A percentile compares a stretch with the other conserved stretches of the same genome.
These are phyloP conservation scores for Hucho hucho DNA, from an alignment of 2,113 vertebrate genomes.

Conservation along the genomic window DNA sequence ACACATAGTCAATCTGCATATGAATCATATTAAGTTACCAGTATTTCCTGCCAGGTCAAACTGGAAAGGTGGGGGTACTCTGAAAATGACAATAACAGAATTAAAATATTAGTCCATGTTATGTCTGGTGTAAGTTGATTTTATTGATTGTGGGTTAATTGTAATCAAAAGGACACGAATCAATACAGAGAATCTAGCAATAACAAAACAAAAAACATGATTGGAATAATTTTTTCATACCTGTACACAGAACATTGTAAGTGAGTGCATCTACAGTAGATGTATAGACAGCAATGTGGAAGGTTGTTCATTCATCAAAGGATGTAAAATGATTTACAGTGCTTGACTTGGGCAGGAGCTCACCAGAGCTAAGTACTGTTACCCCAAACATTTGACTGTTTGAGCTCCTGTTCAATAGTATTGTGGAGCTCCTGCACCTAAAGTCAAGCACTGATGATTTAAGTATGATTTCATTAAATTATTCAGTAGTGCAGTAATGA, in stretches of 20 bases:
- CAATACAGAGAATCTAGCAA: constrained; percentile 1
- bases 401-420: too few relatives aligned
- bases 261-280: too few relatives aligned
- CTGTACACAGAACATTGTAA: too few relatives aligned
- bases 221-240: too few relatives aligned
- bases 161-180: neutral
- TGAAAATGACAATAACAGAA: constrained; percentile 28
- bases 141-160: neutral
- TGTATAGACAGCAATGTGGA: too few relatives aligned
- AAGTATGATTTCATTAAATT: constrained; percentile 10
- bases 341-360: too few relatives aligned
- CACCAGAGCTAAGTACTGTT: too few relatives aligned
- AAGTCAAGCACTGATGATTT: too few relatives aligned
- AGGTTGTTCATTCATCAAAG: constrained; percentile 16
- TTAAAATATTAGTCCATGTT: neutral
- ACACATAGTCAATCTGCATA: neutral
- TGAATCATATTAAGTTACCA: constrained; percentile 11
- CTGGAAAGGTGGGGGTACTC: constrained; percentile 52
- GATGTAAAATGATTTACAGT: constrained; percentile 22
- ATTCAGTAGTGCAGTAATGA: neutral
- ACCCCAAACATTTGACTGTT: too few relatives aligned
- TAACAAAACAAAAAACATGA: neutral
- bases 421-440: too few relatives aligned
- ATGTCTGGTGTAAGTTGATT: neutral
- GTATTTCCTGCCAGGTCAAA: constrained; percentile 40